Evolutionary conservation across 2,888 invertebrate species (phyloP), one percentile per base, ranked within the genome.

Genomic region (Diarsia brunnea): DNA sequence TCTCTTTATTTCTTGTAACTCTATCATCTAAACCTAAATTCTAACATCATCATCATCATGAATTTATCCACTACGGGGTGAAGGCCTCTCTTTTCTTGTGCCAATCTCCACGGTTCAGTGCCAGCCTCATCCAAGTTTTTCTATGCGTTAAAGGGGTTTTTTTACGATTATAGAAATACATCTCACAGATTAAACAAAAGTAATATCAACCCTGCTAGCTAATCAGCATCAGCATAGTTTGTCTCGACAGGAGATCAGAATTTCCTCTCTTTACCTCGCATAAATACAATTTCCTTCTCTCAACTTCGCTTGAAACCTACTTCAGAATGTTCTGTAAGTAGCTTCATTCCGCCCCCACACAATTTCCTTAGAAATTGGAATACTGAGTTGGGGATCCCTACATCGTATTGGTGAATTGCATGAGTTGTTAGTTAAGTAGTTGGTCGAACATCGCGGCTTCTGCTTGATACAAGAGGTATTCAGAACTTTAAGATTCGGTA

Each of bases 311-410:
- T 19, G 60, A 55, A 69, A 45, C 24, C 55, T 49, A 69, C 58
- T 66, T 63, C 49, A 24, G 55, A 67, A 63, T 70, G 70, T 78
- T 69, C 31, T 55, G 16, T 69, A 66, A 61, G 70, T 84, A 84
- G 72, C 66, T 81, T 74, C 27, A 53, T 75, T 67, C 58, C n/a
- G 66, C 84, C 80, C n/a, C 5, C 69, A 81, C 71, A 78, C 85
- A 55, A 71, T 63, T 79, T 85, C 74, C 81, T 77, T 73, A 87
- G 83, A 90, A 89, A 91, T 90, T 91, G 89, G 89, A 91, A 91
- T 88, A 88, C 88, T 88, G 75, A 82, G 78, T 87, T 76, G 75
- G 83, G 75, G 83, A 86, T 89, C 87, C 82, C 72, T 74, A 74
- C 75, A 84, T 79, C 77, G 67, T 81, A 79, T 81, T 84, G 77